Conservation (phyloP, 2,113 vertebrate species). For the Nothocercus nigrocapillus region DNA sequence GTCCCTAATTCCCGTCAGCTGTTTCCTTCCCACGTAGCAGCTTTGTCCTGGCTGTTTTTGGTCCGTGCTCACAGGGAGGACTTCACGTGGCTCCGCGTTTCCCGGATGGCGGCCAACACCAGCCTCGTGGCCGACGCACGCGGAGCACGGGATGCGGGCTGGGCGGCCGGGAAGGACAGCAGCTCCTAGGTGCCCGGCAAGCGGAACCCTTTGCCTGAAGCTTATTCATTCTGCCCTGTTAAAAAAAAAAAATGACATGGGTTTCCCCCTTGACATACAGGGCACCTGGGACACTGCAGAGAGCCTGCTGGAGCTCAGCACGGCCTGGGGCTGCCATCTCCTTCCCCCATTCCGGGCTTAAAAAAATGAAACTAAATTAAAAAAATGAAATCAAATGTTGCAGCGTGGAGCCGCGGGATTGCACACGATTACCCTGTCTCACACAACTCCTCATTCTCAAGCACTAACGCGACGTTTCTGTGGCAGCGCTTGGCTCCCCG, state of each 20-base stretch:
- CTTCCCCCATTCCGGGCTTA: not conserved
- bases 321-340: not conserved
- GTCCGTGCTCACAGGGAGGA: not conserved
- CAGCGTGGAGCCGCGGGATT: not conserved
- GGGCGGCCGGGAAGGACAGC: fast-evolving
- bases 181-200: not conserved
- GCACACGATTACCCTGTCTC: not conserved
- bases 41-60: not conserved
- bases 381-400: not conserved
- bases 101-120: fast-evolving
- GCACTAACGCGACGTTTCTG: not conserved
- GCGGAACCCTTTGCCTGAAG: not conserved
- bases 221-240: not conserved
- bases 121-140: not conserved
- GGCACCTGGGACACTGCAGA: not conserved
- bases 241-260: fast-evolving
- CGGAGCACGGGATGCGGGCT: not conserved
- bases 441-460: not conserved
- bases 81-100: not conserved
- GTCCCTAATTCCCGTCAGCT: not conserved
- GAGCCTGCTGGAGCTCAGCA: fast-evolving
- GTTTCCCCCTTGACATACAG: fast-evolving
- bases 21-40: not conserved
- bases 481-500: not conserved
- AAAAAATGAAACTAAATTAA: not conserved